Conservation (phyloP, 2,797 vertebrate genomes). For the Hydrophis major region DNA sequence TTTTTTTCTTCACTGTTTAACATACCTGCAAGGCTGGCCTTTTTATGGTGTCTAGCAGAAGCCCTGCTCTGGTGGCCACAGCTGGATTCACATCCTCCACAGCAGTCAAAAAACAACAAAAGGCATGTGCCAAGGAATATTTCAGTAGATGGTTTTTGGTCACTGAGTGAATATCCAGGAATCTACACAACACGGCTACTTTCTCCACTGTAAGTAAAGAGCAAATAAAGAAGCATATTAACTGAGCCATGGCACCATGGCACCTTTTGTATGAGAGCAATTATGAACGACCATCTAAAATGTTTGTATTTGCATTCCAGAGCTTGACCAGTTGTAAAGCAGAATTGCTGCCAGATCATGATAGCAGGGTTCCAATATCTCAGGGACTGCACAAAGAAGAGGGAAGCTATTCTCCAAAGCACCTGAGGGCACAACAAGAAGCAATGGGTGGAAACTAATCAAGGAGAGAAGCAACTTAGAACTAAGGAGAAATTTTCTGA, state of each 20-base stretch:
- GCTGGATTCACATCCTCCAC: slow-evolving; percentile 98
- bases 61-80: slow-evolving; percentile 92
- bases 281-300: background rate
- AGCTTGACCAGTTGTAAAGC: background rate
- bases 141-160: slow-evolving; percentile 97
- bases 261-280: slow-evolving; percentile 5
- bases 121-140: slow-evolving; percentile 93
- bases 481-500: too few species aligned
- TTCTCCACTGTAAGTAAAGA: slow-evolving; percentile 85
- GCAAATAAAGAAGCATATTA: slow-evolving; percentile 26
- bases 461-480: too few species aligned
- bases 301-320: background rate
- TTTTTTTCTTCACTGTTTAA: background rate
- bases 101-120: slow-evolving; percentile 95
- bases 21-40: slow-evolving; percentile 91
- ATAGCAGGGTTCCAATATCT: too few species aligned
- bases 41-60: slow-evolving; percentile 95
- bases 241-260: slow-evolving; percentile 10
- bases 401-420: too few species aligned
- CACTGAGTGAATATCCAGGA: slow-evolving; percentile 95
- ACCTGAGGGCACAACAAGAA: too few species aligned
- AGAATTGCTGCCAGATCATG: background rate
- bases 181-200: slow-evolving; percentile 94
- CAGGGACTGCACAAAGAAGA: too few species aligned
- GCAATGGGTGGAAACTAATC: too few species aligned